Percentiles rank a stretch among this genome's conserved stretches.
phyloP scores from a whole-genome alignment of 1,140 invertebrate species.

The Anastatus disparis region DNA sequence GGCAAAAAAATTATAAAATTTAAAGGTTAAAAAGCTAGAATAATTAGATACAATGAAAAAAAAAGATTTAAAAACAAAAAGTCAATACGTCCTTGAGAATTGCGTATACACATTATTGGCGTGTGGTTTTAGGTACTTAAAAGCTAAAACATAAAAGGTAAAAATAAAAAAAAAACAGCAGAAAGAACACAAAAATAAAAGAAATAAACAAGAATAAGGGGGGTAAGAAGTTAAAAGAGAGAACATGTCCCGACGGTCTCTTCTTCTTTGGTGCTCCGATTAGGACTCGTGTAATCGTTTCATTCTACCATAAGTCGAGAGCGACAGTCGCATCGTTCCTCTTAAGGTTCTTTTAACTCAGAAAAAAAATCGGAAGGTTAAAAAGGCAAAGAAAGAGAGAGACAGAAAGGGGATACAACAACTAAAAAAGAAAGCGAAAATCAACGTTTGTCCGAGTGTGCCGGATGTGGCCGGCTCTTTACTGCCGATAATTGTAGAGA shows the following conservation, averaged over 20 bases:
- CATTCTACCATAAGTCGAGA: constrained; percentile 8
- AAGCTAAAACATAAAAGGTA: too few relatives aligned
- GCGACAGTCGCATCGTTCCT: neutral
- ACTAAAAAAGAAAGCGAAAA: neutral
- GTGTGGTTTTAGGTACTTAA: too few relatives aligned
- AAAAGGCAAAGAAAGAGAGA: neutral
- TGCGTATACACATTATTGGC: too few relatives aligned
- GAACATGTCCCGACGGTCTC: neutral
- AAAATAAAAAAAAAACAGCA: too few relatives aligned
- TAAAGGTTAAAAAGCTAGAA: too few relatives aligned
- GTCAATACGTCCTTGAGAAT: too few relatives aligned
- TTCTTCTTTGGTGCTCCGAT: neutral
- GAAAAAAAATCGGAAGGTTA: neutral
- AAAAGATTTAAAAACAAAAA: too few relatives aligned
- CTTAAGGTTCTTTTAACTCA: neutral
- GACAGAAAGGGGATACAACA: neutral
- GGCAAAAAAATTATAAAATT: too few relatives aligned
- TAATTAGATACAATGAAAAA: too few relatives aligned
- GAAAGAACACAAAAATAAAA: too few relatives aligned
- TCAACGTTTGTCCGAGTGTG: constrained; percentile 33
- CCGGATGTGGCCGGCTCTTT: constrained; percentile 67
- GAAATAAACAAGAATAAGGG: too few relatives aligned
- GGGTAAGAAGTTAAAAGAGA: neutral
- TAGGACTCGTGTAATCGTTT: constrained; percentile 10
- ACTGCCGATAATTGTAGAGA: constrained; percentile 67